Evolutionary conservation across 1,140 invertebrate species (phyloP), one percentile per base, ranked within the genome.

Genomic region (Drosophila serrata): DNA sequence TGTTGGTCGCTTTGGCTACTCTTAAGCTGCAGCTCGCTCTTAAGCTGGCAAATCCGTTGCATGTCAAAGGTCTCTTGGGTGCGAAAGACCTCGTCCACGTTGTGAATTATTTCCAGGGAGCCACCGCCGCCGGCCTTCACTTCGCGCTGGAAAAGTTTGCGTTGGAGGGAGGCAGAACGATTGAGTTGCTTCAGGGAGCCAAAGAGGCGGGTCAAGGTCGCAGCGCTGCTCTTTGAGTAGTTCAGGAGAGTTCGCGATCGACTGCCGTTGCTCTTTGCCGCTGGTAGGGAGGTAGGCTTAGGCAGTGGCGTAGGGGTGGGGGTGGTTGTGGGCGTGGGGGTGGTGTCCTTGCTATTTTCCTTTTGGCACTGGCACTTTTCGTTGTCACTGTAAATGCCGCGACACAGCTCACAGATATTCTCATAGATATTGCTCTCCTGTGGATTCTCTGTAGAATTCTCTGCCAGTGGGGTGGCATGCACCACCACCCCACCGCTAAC

Each of bases 1-100:
- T 92, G 91, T 65, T 92, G 91, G 31, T 92, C 90, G 62, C 91
- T 92, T 49, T 75, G 75, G 53, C 82, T 91, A 60, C 74, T 77
- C 58, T 64, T 64, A 24, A 64, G 56, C 56, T 81, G 73, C 62
- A 62, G 45, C 29, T 74, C 74, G 9, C 75, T 79, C 49, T 92
- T 92, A 15, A 91, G 75, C 35, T 92, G 74, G 49, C 87, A 92
- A 24, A 92, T 92, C 37, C 79, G 70, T 42, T 87, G 78, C 53
- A 92, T 75, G 61, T 92, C 91, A 31, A 92, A 92, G 6, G 87
- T 90, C 27, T 91, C 84, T 46, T 91, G 82, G 24, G 90, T 91
- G 56, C 78, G 79, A 45, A 92, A 92, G 11, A 92, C 87, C 39
- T 91, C 91, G 46, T 90, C 91, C 17, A 92, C 87, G 53, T 92